Conservation (phyloP, 64 coral and sea anemone genomes). For the Actinia tenebrosa region DNA sequence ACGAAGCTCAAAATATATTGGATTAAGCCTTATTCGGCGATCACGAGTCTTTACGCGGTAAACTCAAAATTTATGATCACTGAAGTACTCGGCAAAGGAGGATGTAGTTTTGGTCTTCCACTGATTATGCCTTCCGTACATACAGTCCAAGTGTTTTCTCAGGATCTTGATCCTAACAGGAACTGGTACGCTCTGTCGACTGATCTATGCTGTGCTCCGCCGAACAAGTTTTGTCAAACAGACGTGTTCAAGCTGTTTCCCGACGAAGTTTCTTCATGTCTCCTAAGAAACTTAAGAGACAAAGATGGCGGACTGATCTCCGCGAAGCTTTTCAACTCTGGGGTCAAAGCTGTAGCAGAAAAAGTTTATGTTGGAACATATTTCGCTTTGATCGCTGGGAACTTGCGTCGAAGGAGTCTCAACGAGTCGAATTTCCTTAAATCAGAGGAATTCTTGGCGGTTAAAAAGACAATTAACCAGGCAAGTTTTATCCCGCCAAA, state of each 20-base stretch:
- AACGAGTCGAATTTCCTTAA: background rate
- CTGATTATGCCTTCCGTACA: background rate
- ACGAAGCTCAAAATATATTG: slow-evolving; percentile 1
- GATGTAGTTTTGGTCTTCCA: background rate
- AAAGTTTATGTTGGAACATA: background rate
- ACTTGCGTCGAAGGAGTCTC: background rate
- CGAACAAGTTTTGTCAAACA: background rate
- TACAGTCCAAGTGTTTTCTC: background rate
- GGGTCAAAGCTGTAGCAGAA: background rate
- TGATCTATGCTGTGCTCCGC: background rate
- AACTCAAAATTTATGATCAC: background rate
- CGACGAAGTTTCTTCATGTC: background rate
- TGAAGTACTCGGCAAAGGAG: background rate
- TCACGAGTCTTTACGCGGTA: too few species aligned
- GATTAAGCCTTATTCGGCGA: background rate
- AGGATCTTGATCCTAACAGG: background rate
- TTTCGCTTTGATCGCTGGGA: background rate
- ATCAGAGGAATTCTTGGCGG: slow-evolving; percentile 2
- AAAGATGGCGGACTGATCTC: slow-evolving; percentile 17
- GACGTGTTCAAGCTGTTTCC: background rate
- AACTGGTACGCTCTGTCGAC: slow-evolving; percentile 5
- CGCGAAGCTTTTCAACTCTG: slow-evolving; percentile 5
- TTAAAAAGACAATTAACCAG: background rate
- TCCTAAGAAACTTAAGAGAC: background rate
- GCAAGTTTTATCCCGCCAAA: background rate